phyloP scores from a whole-genome alignment of 1,140 invertebrate species.

The Amyelois transitella region DNA sequence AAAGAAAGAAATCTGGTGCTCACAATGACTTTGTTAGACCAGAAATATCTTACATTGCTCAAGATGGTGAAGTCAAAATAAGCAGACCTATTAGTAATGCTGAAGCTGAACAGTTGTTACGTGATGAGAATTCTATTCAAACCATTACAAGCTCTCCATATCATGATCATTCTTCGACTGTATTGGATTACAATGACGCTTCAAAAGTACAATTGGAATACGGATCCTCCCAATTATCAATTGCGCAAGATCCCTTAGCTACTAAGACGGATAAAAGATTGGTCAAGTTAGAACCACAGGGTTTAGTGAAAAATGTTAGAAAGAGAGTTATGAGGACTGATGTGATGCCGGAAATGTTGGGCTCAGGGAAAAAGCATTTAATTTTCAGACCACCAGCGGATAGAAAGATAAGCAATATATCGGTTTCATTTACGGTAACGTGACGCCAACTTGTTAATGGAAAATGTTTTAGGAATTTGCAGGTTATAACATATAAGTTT shows the following conservation, averaged over 20 bases:
- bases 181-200: neutral
- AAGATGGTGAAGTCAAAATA: conserved; percentile 40
- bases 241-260: neutral
- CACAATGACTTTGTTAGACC: conserved; percentile 38
- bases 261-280: neutral
- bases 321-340: neutral
- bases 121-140: conserved; percentile 7
- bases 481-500: too few relatives aligned
- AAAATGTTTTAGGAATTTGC: neutral
- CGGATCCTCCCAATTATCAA: neutral
- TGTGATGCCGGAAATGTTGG: conserved; percentile 1
- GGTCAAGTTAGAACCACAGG: neutral
- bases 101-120: conserved; percentile 31
- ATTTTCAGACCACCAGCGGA: conserved; percentile 37
- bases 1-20: neutral
- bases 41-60: conserved; percentile 33
- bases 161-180: neutral
- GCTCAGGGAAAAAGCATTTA: conserved; percentile 37
- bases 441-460: neutral
- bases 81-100: conserved; percentile 32
- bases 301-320: neutral
- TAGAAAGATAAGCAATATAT: conserved; percentile 43
- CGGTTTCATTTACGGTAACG: conserved; percentile 41
- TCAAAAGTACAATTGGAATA: neutral
- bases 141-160: conserved; percentile 9